Evolutionary conservation across 2,113 vertebrate genomes (phyloP).

Genomic region (Melanostigma gelatinosum): DNA sequence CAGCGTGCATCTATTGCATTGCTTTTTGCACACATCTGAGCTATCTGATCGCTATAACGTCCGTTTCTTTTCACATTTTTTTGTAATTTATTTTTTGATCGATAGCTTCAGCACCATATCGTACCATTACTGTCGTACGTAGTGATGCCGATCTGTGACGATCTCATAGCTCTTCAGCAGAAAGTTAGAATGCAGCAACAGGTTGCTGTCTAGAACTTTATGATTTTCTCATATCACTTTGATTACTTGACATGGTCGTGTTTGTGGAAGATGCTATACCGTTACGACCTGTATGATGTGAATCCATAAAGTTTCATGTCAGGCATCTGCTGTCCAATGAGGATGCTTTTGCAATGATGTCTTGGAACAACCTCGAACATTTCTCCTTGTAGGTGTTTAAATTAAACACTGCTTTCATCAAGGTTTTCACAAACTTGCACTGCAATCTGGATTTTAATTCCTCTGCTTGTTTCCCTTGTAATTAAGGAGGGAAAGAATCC

Average conservation of each 20-base stretch:
- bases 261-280: neutral
- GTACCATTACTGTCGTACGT: too few relatives aligned
- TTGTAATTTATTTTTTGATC: neutral
- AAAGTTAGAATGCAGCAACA: slow-evolving; percentile 56
- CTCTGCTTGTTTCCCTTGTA: neutral
- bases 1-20: neutral
- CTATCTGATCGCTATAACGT: neutral
- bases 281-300: neutral
- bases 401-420: neutral
- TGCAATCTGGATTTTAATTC: neutral
- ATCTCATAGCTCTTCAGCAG: neutral
- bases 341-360: neutral
- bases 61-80: neutral
- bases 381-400: neutral
- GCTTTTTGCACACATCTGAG: neutral
- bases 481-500: neutral
- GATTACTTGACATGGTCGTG: neutral
- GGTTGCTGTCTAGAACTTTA: slow-evolving; percentile 39
- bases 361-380: neutral
- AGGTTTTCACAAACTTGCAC: neutral
- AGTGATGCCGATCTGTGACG: neutral
- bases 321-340: neutral
- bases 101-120: neutral
- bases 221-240: neutral
- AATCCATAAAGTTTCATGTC: neutral